A percentile compares a stretch with the other conserved stretches of the same genome.
phyloP scores from a whole-genome alignment of 53 echinoderm and acorn worm species.

The Hippasteria phrygiana region DNA sequence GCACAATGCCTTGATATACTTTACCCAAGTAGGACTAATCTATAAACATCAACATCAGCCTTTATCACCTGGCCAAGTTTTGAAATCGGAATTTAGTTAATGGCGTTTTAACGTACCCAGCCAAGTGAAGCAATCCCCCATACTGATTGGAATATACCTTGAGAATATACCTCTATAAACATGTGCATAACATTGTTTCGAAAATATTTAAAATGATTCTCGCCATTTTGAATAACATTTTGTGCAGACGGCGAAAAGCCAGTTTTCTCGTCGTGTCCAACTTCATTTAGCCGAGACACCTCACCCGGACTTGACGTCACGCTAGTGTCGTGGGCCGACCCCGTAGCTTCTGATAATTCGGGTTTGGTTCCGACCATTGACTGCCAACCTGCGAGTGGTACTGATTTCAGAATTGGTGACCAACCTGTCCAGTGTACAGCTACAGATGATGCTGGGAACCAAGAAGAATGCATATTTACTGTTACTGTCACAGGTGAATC shows the following conservation, averaged over 20 bases:
- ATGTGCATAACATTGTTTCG: too few relatives aligned
- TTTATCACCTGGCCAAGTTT: too few relatives aligned
- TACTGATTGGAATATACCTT: too few relatives aligned
- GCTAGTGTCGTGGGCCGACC: neutral
- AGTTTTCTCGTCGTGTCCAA: neutral
- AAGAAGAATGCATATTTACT: neutral
- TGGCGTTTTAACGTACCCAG: too few relatives aligned
- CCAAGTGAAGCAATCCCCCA: too few relatives aligned
- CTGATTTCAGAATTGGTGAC: constrained; percentile 28
- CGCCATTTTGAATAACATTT: too few relatives aligned
- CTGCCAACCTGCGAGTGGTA: neutral
- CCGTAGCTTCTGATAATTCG: neutral
- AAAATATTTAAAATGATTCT: too few relatives aligned
- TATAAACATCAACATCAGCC: too few relatives aligned
- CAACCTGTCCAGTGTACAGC: constrained; percentile 10
- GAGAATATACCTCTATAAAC: too few relatives aligned
- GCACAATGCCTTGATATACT: too few relatives aligned
- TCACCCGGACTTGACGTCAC: neutral
- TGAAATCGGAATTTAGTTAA: too few relatives aligned
- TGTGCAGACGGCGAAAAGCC: neutral
- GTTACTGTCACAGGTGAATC: constrained; percentile 47
- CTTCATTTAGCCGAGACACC: neutral
- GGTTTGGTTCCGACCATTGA: neutral
- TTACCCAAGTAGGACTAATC: too few relatives aligned
- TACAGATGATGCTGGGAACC: constrained; percentile 22